Percentiles rank a stretch among this genome's conserved stretches.
Conservation (phyloP, 37 sponge, comb jelly and placozoan genomes). For the Tethya wilhelma region DNA sequence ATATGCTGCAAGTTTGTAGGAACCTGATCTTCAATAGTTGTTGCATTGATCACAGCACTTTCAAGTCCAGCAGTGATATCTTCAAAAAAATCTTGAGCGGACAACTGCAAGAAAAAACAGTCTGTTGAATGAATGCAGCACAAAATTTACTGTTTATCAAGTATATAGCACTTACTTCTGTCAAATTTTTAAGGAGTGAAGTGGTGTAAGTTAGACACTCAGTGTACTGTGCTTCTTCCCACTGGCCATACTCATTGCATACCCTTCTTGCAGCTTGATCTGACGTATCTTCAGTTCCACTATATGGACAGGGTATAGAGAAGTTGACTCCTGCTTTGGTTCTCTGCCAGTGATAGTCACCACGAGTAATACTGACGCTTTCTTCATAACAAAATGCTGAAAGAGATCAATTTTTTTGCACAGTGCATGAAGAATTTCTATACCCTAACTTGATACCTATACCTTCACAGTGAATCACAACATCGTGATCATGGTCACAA, state of each 20-base stretch:
- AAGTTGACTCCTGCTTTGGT: neutral
- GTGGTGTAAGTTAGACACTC: too few species aligned
- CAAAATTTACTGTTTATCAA: too few species aligned
- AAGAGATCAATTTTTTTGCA: neutral
- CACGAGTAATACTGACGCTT: neutral
- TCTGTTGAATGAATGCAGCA: too few species aligned
- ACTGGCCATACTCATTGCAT: neutral
- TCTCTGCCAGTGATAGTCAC: neutral
- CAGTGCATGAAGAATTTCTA: neutral
- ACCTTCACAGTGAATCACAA: slow-evolving; percentile 10
- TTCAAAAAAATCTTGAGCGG: too few species aligned
- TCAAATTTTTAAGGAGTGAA: too few species aligned
- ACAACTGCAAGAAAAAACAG: too few species aligned
- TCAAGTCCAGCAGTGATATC: too few species aligned
- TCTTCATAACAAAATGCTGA: slow-evolving; percentile 10
- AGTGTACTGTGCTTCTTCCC: too few species aligned
- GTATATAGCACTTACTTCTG: too few species aligned
- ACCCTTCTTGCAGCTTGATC: neutral
- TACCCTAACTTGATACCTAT: neutral
- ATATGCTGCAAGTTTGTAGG: too few species aligned
- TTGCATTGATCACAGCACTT: too few species aligned
- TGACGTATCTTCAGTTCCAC: neutral
- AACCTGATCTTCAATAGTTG: too few species aligned
- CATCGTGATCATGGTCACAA: slow-evolving; percentile 11
- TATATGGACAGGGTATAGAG: slow-evolving; percentile 5